phyloP scores from a whole-genome alignment of 2,888 invertebrate genomes.

The Isotomurus palustris region DNA sequence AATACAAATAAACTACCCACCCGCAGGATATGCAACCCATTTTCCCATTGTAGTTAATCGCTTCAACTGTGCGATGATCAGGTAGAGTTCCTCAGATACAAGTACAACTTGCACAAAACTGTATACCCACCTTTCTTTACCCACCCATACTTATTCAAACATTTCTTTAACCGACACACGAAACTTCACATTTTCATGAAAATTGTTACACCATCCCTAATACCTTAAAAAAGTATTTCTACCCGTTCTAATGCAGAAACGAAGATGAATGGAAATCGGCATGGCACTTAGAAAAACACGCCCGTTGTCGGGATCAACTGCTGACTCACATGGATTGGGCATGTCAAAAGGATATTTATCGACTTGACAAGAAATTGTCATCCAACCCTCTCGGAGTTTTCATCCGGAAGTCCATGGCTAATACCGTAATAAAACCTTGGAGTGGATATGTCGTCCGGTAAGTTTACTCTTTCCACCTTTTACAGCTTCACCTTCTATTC shows the following conservation, averaged over 20 bases:
- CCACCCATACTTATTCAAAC: too few relatives aligned
- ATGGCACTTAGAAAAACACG: slow-evolving; percentile 59
- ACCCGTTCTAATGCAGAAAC: slow-evolving; percentile 53
- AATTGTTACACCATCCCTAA: too few relatives aligned
- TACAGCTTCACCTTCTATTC: background rate
- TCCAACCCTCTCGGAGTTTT: slow-evolving; percentile 30
- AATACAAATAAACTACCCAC: too few relatives aligned
- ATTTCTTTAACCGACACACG: too few relatives aligned
- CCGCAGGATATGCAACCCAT: too few relatives aligned
- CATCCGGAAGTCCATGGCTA: slow-evolving; percentile 37
- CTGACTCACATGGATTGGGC: slow-evolving; percentile 59
- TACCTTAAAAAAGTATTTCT: too few relatives aligned
- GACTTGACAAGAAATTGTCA: slow-evolving; percentile 46
- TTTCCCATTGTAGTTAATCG: too few relatives aligned
- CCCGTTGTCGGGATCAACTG: slow-evolving; percentile 58
- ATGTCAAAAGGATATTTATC: slow-evolving; percentile 61
- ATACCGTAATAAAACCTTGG: slow-evolving; percentile 44
- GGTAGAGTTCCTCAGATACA: too few relatives aligned
- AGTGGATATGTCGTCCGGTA: slow-evolving; percentile 43
- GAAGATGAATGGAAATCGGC: slow-evolving; percentile 58
- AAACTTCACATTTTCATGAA: too few relatives aligned
- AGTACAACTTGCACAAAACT: too few relatives aligned
- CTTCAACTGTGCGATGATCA: too few relatives aligned
- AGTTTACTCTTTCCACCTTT: slow-evolving; percentile 3
- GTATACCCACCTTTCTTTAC: too few relatives aligned